A percentile compares a stretch with the other conserved stretches of the same genome.
These are phyloP conservation scores for Drosophila affinis DNA, from an alignment of 2,888 invertebrate genomes.

Conservation along the genomic window DNA sequence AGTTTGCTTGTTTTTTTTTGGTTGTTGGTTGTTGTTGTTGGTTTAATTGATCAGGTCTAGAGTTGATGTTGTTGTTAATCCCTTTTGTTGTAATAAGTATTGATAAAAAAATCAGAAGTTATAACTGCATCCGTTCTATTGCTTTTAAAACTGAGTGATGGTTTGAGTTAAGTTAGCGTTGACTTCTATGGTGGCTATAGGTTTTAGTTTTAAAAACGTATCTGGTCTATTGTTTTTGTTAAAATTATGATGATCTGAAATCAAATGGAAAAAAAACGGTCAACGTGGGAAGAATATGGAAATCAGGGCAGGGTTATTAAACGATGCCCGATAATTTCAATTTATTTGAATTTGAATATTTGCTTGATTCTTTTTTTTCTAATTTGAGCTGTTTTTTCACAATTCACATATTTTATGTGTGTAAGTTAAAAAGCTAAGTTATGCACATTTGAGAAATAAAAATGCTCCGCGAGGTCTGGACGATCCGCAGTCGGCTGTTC, in stretches of 20 bases:
- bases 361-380: background rate
- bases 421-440: slow-evolving; percentile 30
- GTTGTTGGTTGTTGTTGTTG: slow-evolving; percentile 19
- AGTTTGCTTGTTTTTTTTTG: slow-evolving; percentile 28
- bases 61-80: slow-evolving; percentile 22
- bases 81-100: slow-evolving; percentile 24
- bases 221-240: slow-evolving; percentile 81
- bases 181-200: slow-evolving; percentile 67
- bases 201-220: slow-evolving; percentile 63
- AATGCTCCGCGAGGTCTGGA: slow-evolving; percentile 73
- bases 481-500: slow-evolving; percentile 79
- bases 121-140: slow-evolving; percentile 79
- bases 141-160: slow-evolving; percentile 79
- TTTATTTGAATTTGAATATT: background rate
- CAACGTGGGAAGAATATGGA: background rate
- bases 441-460: slow-evolving; percentile 78
- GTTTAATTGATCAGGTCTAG: slow-evolving; percentile 45
- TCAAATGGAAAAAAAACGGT: slow-evolving; percentile 24
- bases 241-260: slow-evolving; percentile 82
- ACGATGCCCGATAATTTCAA: background rate
- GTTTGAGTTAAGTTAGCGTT: slow-evolving; percentile 63
- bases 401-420: slow-evolving; percentile 8
- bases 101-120: slow-evolving; percentile 40
- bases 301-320: background rate
- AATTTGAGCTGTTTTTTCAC: background rate